Evolutionary conservation across 2,888 invertebrate genomes (phyloP), one percentile per base, ranked within the genome.

Genomic region (Ametastegia equiseti): DNA sequence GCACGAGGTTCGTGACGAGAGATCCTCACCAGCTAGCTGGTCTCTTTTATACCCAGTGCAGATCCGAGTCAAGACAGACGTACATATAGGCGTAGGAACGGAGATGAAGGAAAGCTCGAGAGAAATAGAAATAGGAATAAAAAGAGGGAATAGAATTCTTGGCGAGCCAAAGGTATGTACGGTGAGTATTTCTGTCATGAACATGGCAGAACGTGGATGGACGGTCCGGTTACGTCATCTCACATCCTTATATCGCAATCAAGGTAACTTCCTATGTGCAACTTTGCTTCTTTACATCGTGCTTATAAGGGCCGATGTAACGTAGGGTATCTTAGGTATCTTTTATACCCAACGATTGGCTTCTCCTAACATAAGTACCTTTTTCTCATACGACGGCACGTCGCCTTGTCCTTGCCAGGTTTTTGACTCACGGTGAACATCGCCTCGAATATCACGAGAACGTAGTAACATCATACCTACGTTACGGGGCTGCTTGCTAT

Each of bases 231-330:
- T 75, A 54, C 54, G 75, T 75, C 50, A 75, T 75, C 54, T 36
- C 75, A 30, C 47, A 47, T 75, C 75, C 75, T 75, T 75, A 75
- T 75, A n/a, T 75, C 75, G 75, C 75, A 54, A 75, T 75, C 75
- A 75, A 75, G 45, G 23, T 54, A 36, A 75, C 75, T 75, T 75
- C 75, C 75, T 75, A 75, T 75, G 27, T 27, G 69, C 71, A 47
- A 39, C 36, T 7, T 36, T 27, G n/a, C 71, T 75, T 50, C 54
- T 75, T 75, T 30, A 54, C 50, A 36, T 54, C 54, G 33, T 13
- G 45, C 75, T 50, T 75, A 54, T 36, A 75, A 50, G 75, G 75
- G 54, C 54, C 75, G 75, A 75, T 54, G 75, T 33, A 50, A 33
- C 75, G 75, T 33, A 27, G 71, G 47, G 71, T 45, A 47, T 67